phyloP scores from a whole-genome alignment of 2,797 vertebrate species.

The Pseudocheirus occidentalis region DNA sequence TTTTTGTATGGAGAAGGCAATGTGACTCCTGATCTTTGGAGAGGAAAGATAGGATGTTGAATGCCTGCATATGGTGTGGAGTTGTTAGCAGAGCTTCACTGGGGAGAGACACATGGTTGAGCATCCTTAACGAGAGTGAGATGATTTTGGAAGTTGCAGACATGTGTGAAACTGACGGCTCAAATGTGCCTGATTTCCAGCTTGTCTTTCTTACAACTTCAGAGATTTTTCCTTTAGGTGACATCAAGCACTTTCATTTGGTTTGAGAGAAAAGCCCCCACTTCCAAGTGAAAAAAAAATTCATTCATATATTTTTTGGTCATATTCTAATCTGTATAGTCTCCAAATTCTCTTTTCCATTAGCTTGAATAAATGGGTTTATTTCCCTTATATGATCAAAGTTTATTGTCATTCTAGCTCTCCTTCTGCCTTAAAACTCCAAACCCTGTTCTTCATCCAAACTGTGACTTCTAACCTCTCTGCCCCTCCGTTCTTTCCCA shows the following conservation, averaged over 20 bases:
- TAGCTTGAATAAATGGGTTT: background rate
- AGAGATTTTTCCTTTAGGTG: background rate
- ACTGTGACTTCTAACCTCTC: background rate
- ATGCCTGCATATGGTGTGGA: background rate
- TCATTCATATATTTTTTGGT: background rate
- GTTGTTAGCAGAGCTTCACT: background rate
- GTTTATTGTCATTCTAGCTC: background rate
- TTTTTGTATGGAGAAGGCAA: background rate
- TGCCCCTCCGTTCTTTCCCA: background rate
- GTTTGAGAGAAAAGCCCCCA: background rate
- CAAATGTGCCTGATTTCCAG: background rate
- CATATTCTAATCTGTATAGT: background rate
- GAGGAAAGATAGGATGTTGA: background rate
- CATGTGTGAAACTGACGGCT: background rate
- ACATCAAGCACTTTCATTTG: background rate
- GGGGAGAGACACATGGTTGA: background rate
- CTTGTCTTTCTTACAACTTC: background rate
- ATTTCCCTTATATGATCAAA: background rate
- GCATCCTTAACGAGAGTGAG: background rate
- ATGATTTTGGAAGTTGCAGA: background rate
- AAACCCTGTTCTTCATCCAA: background rate
- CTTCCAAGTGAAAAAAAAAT: background rate
- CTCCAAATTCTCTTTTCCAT: background rate
- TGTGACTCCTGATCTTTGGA: background rate
- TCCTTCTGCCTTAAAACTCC: background rate